phyloP scores from a whole-genome alignment of 2,797 vertebrate species.

The Acipenser ruthenus region DNA sequence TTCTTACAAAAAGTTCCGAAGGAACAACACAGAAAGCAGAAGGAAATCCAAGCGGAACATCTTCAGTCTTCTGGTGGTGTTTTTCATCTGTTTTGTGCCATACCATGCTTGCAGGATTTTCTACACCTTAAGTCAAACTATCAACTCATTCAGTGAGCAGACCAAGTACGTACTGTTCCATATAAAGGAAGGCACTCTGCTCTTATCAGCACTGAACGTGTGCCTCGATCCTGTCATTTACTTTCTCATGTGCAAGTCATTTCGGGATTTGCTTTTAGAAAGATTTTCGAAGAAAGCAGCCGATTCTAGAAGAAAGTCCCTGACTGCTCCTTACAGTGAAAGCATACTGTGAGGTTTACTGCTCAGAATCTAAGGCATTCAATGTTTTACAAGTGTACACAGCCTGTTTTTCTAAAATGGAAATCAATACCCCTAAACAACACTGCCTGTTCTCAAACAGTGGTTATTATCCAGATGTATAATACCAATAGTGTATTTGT shows the following conservation, averaged over 20 bases:
- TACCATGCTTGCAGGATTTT: slow-evolving; percentile 60
- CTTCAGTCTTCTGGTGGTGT: slow-evolving; percentile 61
- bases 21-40: slow-evolving; percentile 40
- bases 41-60: slow-evolving; percentile 59
- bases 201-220: slow-evolving; percentile 56
- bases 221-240: slow-evolving; percentile 71
- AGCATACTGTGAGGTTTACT: slow-evolving; percentile 37
- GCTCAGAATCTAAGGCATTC: neutral
- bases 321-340: slow-evolving; percentile 36
- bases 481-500: no score
- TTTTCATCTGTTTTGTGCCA: slow-evolving; percentile 61
- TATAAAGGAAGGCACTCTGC: slow-evolving; percentile 52
- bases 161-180: slow-evolving; percentile 33
- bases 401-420: no score
- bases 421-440: no score
- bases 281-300: slow-evolving; percentile 28
- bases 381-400: no score
- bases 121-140: slow-evolving; percentile 53
- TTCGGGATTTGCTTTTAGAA: slow-evolving; percentile 50
- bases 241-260: slow-evolving; percentile 41
- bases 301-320: slow-evolving; percentile 19
- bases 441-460: no score
- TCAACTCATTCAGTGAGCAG: slow-evolving; percentile 32
- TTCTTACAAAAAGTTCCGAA: slow-evolving; percentile 52
- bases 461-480: no score